Evolutionary conservation across 2,888 invertebrate species (phyloP), one percentile per base, ranked within the genome.

Genomic region (Aphodius granarius): DNA sequence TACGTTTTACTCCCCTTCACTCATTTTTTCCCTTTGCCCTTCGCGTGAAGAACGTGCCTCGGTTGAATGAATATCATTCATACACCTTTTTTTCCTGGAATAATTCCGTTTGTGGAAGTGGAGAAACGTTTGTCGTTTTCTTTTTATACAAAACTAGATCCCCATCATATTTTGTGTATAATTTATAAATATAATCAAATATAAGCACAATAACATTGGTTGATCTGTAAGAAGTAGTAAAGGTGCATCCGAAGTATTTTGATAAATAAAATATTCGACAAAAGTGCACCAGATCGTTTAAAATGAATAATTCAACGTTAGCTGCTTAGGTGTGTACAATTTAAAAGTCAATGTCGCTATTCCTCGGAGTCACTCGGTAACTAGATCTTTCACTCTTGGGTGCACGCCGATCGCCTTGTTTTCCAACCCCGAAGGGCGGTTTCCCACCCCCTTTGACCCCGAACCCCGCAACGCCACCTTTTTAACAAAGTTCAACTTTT

Each of bases 261-360:
- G 22, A 68, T 68, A 68, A 68, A 68, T 68, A 68, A 68, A 68
- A 68, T 68, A 68, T 68, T 68, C 68, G 21, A 68, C 68, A 20
- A 22, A 68, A 21, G 68, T 68, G 3, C 20, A 21, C 19, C n/a
- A 68, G 20, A 68, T 19, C 68, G 68, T 68, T 68, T 68, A 68
- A 68, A 20, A 68, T 68, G 18, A 20, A 68, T 68, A 20, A 68
- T 68, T 68, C 68, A 68, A 68, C 68, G 68, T 68, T n/a, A 22
- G 68, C 68, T 19, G 68, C 21, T 68, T 68, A 68, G 68, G 20
- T 68, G 68, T 68, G 22, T 68, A 68, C 68, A 68, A 68, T 68
- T 68, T 68, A 68, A 68, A 68, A 68, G 68, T 68, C 68, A 68
- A 68, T 68, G 68, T 68, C 68, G n/a, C 20, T 19, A 20, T 68